phyloP scores from a whole-genome alignment of 2,888 invertebrate species.

The Ethmia dodecea region DNA sequence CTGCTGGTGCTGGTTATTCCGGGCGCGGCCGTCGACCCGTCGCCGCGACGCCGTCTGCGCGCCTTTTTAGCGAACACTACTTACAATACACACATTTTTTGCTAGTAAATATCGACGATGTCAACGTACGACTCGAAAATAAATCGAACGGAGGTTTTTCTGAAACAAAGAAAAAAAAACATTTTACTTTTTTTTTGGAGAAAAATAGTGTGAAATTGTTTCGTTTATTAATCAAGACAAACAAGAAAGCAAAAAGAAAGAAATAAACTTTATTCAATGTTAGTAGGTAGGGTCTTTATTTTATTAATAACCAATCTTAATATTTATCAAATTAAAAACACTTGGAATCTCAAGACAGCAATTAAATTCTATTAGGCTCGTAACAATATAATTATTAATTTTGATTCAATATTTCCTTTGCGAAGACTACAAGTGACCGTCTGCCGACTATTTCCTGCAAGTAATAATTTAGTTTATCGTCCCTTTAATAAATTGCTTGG shows the following conservation, averaged over 20 bases:
- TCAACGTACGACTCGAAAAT: conserved; percentile 47
- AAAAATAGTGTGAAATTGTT: no score
- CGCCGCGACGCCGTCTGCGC: conserved; percentile 76
- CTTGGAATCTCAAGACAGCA: no score
- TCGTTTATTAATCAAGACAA: no score
- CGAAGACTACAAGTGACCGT: conserved; percentile 44
- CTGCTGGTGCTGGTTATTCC: conserved; percentile 73
- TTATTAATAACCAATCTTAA: no score
- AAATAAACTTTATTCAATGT: no score
- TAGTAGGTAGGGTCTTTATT: no score
- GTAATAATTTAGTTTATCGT: conserved; percentile 56
- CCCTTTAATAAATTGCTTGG: conserved; percentile 52
- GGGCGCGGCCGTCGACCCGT: conserved; percentile 75
- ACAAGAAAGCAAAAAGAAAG: no score
- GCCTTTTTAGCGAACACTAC: conserved; percentile 71
- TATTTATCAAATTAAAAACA: no score
- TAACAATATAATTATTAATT: conserved; percentile 60
- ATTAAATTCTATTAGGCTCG: conserved; percentile 52
- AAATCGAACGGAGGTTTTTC: neutral
- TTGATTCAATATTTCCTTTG: conserved; percentile 56
- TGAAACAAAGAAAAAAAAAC: no score
- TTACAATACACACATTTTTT: conserved; percentile 67
- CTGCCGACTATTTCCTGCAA: conserved; percentile 38
- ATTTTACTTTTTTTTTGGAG: no score
- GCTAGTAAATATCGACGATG: conserved; percentile 60